Conservation (phyloP, 2,888 invertebrate species). For the Melitaea athalia region DNA sequence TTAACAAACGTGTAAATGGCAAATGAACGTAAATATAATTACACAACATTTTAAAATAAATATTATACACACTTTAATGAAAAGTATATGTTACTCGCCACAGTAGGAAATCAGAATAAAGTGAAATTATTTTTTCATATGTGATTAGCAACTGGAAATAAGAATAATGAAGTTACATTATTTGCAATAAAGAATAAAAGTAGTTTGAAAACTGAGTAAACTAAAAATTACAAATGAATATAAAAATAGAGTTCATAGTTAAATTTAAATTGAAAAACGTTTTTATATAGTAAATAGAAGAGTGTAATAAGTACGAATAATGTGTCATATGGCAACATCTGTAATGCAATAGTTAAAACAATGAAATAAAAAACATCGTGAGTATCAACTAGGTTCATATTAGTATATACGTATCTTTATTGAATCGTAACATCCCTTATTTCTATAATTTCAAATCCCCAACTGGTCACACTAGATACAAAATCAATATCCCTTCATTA, state of each 20-base stretch:
- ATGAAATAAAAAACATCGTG: conserved; percentile 22
- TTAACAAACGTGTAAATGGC: background rate
- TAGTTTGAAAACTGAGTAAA: background rate
- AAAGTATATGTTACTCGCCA: too few relatives aligned
- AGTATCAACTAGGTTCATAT: conserved; percentile 28
- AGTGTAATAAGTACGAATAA: conserved; percentile 11
- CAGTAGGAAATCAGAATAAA: too few relatives aligned
- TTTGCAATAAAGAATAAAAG: too few relatives aligned
- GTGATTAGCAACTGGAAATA: too few relatives aligned
- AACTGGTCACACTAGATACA: conserved; percentile 14
- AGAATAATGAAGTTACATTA: too few relatives aligned
- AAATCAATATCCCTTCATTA: conserved; percentile 1
- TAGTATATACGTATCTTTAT: conserved; percentile 18
- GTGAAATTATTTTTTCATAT: too few relatives aligned
- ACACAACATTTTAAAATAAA: background rate
- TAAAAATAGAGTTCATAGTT: too few relatives aligned
- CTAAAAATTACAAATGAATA: background rate
- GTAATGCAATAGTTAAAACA: conserved; percentile 27
- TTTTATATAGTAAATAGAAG: background rate
- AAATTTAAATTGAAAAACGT: too few relatives aligned
- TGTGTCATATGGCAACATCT: conserved; percentile 26
- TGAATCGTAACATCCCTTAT: conserved; percentile 12
- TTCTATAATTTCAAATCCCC: conserved; percentile 20
- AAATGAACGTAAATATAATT: background rate
- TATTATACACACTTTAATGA: background rate